Evolutionary conservation across 2,888 invertebrate species (phyloP).

Genomic region (Mimas tiliae): DNA sequence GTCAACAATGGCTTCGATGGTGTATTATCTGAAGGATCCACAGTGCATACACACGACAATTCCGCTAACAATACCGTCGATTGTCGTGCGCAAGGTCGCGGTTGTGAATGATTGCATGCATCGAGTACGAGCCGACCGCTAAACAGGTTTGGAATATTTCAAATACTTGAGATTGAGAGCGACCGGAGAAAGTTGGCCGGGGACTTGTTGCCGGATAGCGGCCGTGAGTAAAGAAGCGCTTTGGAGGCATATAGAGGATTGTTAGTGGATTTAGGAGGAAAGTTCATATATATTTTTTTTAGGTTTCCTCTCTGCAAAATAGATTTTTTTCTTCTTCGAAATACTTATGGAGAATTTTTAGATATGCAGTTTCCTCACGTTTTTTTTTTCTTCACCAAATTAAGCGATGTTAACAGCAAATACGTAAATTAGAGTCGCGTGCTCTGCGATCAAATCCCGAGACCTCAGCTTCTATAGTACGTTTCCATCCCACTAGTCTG

Average conservation of each 20-base stretch:
- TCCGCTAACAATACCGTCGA: slow-evolving; percentile 33
- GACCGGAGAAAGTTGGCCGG: slow-evolving; percentile 38
- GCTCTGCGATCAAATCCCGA: no score
- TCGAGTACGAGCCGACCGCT: slow-evolving; percentile 28
- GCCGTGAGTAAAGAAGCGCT: slow-evolving; percentile 15
- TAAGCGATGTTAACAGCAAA: no score
- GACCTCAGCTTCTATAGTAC: no score
- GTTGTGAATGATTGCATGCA: slow-evolving; percentile 28
- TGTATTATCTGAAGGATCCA: not conserved
- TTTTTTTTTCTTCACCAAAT: no score
- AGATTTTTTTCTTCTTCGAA: no score
- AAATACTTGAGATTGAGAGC: slow-evolving; percentile 24
- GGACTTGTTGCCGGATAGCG: slow-evolving; percentile 27
- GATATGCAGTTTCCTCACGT: no score
- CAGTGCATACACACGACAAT: slow-evolving; percentile 29
- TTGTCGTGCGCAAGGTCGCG: slow-evolving; percentile 17
- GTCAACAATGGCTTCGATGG: not conserved
- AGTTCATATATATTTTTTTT: not conserved
- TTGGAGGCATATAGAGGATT: not conserved
- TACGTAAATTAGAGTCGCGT: no score
- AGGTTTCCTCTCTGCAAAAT: no score
- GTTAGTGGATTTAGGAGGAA: slow-evolving; percentile 5
- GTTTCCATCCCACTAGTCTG: no score
- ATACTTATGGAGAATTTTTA: no score
- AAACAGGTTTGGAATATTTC: slow-evolving; percentile 31